A percentile compares a stretch with the other conserved stretches of the same genome.
Conservation (phyloP, 2,888 invertebrate genomes). For the Siphlonurus alternatus region DNA sequence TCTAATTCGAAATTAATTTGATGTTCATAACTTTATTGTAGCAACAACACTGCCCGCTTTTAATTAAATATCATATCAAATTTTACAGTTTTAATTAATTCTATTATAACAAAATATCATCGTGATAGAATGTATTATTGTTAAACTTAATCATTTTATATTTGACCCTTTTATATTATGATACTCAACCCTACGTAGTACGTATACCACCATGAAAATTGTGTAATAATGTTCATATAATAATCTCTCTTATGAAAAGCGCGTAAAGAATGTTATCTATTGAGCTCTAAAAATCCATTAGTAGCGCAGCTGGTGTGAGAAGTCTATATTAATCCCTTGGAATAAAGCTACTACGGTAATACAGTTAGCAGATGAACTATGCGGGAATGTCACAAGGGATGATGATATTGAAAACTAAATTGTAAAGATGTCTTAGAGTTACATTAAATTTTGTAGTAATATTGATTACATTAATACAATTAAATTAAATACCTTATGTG, state of each 20-base stretch:
- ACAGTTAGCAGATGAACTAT: not conserved
- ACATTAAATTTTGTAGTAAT: too few relatives aligned
- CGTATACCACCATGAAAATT: not conserved
- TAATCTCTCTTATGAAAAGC: not conserved
- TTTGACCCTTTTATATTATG: not conserved
- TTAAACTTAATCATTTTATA: not conserved
- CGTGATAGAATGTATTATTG: not conserved
- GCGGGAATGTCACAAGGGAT: not conserved
- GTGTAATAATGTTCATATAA: not conserved
- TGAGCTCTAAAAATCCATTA: not conserved
- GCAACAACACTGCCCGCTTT: too few relatives aligned
- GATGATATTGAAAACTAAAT: too few relatives aligned
- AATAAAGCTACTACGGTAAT: not conserved
- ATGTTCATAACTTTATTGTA: too few relatives aligned
- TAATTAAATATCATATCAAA: too few relatives aligned
- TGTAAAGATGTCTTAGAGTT: too few relatives aligned
- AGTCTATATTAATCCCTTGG: not conserved
- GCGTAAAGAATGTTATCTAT: not conserved
- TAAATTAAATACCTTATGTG: too few relatives aligned
- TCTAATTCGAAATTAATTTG: too few relatives aligned
- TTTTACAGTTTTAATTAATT: too few relatives aligned
- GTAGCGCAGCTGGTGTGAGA: not conserved
- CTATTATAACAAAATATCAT: too few relatives aligned
- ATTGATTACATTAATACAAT: too few relatives aligned
- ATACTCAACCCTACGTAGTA: too few relatives aligned